Evolutionary conservation across 2,113 vertebrate genomes (phyloP).

Genomic region (Sinocyclocheilus anshuiensis): DNA sequence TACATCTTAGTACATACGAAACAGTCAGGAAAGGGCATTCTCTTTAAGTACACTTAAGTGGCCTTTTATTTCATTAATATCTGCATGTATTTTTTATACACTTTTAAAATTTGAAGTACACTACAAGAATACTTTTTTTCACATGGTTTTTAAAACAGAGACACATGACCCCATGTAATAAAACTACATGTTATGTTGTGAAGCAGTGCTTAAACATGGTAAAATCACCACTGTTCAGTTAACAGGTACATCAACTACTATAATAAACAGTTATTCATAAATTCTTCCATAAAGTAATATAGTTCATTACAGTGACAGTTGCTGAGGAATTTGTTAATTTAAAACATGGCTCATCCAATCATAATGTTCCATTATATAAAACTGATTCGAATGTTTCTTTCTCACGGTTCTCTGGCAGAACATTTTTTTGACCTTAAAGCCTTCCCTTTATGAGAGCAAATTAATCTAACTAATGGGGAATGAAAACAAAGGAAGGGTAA

Average conservation of each 20-base stretch:
- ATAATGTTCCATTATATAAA: background rate
- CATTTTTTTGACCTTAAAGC: background rate
- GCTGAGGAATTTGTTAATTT: background rate
- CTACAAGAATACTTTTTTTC: background rate
- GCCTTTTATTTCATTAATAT: background rate
- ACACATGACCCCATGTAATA: background rate
- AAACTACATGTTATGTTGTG: background rate
- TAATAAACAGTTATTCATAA: background rate
- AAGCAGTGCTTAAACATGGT: background rate
- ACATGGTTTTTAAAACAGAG: background rate
- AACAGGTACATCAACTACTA: background rate
- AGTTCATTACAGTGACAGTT: background rate
- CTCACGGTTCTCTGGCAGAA: background rate
- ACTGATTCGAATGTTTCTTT: background rate
- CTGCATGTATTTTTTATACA: background rate
- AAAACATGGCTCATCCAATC: background rate
- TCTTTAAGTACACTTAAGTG: too few relatives aligned
- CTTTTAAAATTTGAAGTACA: background rate
- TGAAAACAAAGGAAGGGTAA: slow-evolving; percentile 13
- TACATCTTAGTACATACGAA: too few relatives aligned
- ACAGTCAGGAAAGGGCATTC: too few relatives aligned
- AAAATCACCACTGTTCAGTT: background rate
- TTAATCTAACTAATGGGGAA: background rate
- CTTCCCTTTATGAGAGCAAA: background rate
- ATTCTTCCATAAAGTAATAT: background rate